These are phyloP conservation scores for Muntiacus muntjak DNA, from an alignment of 2,113 vertebrate genomes.

Conservation along the genomic window DNA sequence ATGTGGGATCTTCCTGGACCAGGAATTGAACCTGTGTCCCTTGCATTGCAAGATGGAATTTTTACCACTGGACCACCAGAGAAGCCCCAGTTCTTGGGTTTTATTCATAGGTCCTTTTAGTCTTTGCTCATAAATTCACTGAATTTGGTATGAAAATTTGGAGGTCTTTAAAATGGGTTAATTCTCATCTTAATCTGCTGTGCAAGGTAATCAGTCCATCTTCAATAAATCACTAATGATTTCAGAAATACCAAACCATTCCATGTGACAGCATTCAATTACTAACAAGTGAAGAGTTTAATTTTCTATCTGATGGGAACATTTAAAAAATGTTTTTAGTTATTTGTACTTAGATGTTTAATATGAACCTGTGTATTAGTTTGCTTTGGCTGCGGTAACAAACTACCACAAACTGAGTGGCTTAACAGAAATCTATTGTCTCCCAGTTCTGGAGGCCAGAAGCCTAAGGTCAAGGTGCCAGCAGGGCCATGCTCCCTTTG, in stretches of 20 bases:
- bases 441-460: not conserved
- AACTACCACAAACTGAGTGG: not conserved
- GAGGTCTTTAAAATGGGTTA: not conserved
- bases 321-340: not conserved
- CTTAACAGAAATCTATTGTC: not conserved
- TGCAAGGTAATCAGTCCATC: not conserved
- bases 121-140: not conserved
- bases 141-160: not conserved
- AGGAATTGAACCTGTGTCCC: not conserved
- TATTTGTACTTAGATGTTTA: not conserved
- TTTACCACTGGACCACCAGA: not conserved
- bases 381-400: not conserved
- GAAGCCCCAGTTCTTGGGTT: not conserved
- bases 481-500: not conserved
- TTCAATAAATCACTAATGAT: not conserved
- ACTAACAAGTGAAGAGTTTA: not conserved
- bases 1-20: not conserved
- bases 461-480: not conserved
- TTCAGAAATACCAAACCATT: not conserved
- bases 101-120: not conserved
- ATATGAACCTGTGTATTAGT: not conserved
- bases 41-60: not conserved
- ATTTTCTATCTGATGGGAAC: constrained; percentile 11
- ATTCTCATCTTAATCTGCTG: not conserved
- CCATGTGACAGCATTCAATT: not conserved